phyloP scores from a whole-genome alignment of 2,113 vertebrate species.

The Petromus typicus region DNA sequence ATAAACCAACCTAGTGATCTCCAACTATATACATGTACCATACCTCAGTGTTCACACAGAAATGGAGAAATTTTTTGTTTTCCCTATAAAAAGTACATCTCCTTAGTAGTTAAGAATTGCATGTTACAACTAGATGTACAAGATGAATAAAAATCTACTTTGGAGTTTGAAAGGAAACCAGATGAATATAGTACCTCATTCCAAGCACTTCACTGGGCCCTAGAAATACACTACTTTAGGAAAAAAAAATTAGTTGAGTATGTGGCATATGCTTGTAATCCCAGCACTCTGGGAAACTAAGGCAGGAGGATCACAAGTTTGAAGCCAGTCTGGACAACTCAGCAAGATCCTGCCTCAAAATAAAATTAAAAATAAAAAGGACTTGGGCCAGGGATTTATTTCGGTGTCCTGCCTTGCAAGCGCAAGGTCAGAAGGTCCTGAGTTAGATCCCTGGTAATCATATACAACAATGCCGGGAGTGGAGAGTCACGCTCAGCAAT shows the following conservation, averaged over 20 bases:
- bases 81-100: neutral
- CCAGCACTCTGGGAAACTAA: neutral
- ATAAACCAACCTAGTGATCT: neutral
- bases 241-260: neutral
- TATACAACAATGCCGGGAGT: too few species aligned
- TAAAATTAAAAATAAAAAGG: neutral
- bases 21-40: neutral
- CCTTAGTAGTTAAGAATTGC: neutral
- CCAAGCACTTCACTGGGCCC: neutral
- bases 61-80: constrained; percentile 42
- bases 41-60: neutral
- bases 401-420: too few species aligned
- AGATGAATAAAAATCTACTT: neutral
- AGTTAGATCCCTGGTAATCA: too few species aligned
- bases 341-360: neutral
- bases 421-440: too few species aligned
- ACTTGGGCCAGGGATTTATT: too few species aligned
- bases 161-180: constrained; percentile 37
- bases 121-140: neutral
- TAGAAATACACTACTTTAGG: neutral
- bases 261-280: neutral
- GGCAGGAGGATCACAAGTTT: neutral
- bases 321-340: neutral
- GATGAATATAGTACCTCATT: neutral
- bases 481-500: too few species aligned